phyloP scores from a whole-genome alignment of 2,888 invertebrate species.

The Hanleya hanleyi region DNA sequence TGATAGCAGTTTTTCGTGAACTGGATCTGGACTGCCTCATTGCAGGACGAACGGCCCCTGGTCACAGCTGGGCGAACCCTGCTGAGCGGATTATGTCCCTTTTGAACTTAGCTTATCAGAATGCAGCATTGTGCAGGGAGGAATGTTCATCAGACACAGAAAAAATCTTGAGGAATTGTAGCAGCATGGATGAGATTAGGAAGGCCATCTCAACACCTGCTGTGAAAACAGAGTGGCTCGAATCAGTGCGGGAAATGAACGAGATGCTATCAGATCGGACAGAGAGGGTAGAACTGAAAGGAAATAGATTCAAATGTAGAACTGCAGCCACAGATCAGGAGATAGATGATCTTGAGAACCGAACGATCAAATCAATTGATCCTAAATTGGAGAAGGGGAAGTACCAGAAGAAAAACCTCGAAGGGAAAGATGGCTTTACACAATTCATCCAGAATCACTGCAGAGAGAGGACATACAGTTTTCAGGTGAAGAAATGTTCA shows the following conservation, averaged over 20 bases:
- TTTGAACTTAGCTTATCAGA: background rate
- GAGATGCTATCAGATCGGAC: background rate
- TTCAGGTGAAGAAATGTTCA: no score
- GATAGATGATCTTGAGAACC: background rate
- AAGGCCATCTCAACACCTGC: background rate
- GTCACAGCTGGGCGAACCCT: no score
- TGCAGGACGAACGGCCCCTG: slow-evolving; percentile 25
- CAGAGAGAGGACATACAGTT: no score
- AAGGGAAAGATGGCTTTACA: no score
- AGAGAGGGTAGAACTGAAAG: background rate
- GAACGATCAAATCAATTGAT: background rate
- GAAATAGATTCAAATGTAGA: background rate
- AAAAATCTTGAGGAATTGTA: background rate
- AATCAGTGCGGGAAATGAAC: background rate
- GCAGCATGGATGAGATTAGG: background rate
- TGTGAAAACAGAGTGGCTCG: background rate
- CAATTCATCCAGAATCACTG: no score
- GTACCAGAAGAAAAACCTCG: no score
- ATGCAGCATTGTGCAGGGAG: background rate
- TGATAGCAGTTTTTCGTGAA: slow-evolving; percentile 18
- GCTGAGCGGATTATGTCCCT: background rate
- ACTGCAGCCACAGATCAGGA: background rate
- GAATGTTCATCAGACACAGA: background rate
- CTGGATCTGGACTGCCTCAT: slow-evolving; percentile 21
- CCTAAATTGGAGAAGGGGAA: background rate